Conservation (phyloP, 2,797 vertebrate genomes). For the Artibeus jamaicensis region DNA sequence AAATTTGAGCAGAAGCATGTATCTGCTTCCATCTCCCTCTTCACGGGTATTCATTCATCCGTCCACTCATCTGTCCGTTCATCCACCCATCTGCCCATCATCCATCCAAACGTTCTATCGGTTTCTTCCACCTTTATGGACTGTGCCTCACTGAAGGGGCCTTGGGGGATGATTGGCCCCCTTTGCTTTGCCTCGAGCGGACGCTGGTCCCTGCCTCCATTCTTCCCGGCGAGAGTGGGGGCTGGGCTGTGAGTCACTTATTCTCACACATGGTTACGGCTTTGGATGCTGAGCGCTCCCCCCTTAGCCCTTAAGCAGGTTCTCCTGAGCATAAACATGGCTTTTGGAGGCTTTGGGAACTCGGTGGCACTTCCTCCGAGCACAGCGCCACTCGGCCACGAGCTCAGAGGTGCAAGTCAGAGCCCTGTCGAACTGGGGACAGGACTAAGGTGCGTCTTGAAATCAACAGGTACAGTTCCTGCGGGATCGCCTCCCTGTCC, state of each 20-base stretch:
- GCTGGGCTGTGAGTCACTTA: no score
- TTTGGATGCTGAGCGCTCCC: not conserved
- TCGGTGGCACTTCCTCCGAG: not conserved
- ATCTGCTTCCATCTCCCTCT: no score
- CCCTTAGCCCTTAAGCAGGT: not conserved
- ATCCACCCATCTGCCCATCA: not conserved
- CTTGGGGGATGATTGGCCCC: not conserved
- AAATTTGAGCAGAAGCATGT: slow-evolving; percentile 22
- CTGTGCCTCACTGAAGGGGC: not conserved
- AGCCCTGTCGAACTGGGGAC: not conserved
- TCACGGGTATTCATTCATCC: no score
- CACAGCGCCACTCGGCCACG: fast-evolving
- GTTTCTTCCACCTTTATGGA: not conserved
- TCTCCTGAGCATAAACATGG: not conserved
- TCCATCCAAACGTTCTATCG: not conserved
- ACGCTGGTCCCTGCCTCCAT: not conserved
- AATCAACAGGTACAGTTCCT: not conserved
- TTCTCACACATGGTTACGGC: not conserved
- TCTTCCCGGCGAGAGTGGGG: not conserved
- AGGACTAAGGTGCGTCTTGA: not conserved
- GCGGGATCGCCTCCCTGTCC: not conserved
- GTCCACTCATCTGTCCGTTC: not conserved
- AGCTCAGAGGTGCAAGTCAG: fast-evolving
- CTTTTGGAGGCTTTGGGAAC: not conserved
- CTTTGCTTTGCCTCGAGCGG: not conserved